These are phyloP conservation scores for Galeopterus variegatus DNA, from an alignment of 2,113 vertebrate genomes.

Conservation along the genomic window DNA sequence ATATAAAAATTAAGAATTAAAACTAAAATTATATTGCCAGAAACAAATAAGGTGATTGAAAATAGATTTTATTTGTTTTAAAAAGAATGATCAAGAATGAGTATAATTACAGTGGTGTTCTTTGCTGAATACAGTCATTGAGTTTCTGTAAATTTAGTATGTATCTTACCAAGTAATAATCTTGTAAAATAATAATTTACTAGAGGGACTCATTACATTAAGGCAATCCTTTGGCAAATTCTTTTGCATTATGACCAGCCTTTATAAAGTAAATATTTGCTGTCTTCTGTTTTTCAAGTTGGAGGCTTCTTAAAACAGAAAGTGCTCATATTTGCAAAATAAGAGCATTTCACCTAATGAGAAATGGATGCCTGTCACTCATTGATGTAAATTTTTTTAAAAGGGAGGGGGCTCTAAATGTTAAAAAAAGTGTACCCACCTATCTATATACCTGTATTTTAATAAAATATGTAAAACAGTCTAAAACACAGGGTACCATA, in stretches of 20 bases:
- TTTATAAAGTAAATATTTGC: not conserved
- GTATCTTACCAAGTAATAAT: not conserved
- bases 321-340: not conserved
- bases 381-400: not conserved
- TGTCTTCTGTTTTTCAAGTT: not conserved
- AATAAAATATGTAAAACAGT: not conserved
- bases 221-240: not conserved
- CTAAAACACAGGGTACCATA: not conserved
- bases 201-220: not conserved
- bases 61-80: not conserved
- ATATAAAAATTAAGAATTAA: constrained; percentile 47
- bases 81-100: constrained; percentile 2
- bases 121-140: constrained; percentile 12
- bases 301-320: not conserved
- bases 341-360: not conserved
- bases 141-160: not conserved
- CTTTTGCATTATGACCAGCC: not conserved
- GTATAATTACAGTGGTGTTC: not conserved
- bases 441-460: not conserved
- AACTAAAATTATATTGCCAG: not conserved
- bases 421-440: not conserved
- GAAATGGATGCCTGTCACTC: not conserved
- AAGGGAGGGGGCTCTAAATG: not conserved
- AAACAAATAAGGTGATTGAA: not conserved
- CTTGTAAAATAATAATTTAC: not conserved